Base-by-base conservation (phyloP, 2,113 vertebrate species). In the Eubucco bourcierii region DNA sequence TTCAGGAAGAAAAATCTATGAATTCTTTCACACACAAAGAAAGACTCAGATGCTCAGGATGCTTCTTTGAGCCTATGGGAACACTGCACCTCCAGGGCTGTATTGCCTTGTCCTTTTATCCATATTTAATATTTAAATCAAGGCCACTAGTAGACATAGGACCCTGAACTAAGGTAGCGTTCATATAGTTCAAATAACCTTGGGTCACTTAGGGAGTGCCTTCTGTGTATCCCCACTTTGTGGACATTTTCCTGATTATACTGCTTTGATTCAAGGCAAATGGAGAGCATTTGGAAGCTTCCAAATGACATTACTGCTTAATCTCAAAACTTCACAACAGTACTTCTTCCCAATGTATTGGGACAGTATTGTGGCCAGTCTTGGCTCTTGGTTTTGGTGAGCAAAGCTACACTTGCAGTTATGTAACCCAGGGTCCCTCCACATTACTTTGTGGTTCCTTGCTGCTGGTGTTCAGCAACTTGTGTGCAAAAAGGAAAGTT, bases 371-470 rank as follows among this genome's bases (percentile, higher is more conserved):
- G 17, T 41, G 17, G 34, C 24, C 20, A 25, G 10, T 61, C 23
- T 56, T 46, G 56, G 31, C 16, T 39, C 12, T 59, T 1, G 1
- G 6, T 28, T 6, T 34, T 44, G 21, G 39, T 20, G 66, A 46
- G 55, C 15, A 58, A 31, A 63, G 27, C 9, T 84, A 24, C 23
- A 25, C 16, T 41, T 52, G 21, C 21, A 76, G 65, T 53, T 33
- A 29, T 33, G 25, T 58, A 67, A 4, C 15, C 6, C 7, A 13
- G 20, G 21, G 18, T n/a, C 37, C 37, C 25, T 70, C 25, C 39
- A 16, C 0, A 2, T 34, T 28, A 15, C 29, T 41, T 47, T 83
- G 25, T 2, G 1, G 13, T 39, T 56, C 29, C 50, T 46, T 1
- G 2, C 16, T 78, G 72, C 21, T 0, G 1, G 7, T 33, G 66